phyloP scores from a whole-genome alignment of 35 echinoderm and acorn worm species.

The Patiria miniata region DNA sequence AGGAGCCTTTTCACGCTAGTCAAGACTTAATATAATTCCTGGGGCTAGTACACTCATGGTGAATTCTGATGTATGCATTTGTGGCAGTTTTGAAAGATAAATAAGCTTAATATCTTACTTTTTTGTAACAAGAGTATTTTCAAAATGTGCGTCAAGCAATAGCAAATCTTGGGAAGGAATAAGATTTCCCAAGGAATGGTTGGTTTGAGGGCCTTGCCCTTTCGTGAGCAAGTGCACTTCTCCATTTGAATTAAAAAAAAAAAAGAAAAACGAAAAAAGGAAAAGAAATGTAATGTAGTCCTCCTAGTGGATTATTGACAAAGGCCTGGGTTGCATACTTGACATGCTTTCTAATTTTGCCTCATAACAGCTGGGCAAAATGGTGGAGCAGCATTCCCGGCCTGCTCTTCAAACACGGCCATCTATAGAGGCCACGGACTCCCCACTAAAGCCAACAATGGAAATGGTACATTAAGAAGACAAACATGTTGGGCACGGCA shows the following conservation, averaged over 20 bases:
- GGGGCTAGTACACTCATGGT: too few relatives aligned
- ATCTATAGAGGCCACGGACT: slow-evolving; percentile 5
- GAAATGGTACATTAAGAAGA: slow-evolving; percentile 59
- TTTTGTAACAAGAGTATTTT: too few relatives aligned
- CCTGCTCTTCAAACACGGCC: neutral
- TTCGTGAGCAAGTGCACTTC: slow-evolving; percentile 7
- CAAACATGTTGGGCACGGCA: slow-evolving; percentile 41
- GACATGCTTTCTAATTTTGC: slow-evolving; percentile 38
- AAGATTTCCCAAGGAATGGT: too few relatives aligned
- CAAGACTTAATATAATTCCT: neutral
- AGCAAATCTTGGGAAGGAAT: too few relatives aligned
- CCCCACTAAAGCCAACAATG: slow-evolving; percentile 29
- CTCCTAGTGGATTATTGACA: neutral
- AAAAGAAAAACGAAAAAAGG: too few relatives aligned
- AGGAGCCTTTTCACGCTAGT: neutral
- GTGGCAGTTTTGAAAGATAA: too few relatives aligned
- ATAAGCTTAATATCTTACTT: too few relatives aligned
- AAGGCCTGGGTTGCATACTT: slow-evolving; percentile 1
- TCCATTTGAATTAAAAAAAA: too few relatives aligned
- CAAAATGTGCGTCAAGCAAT: too few relatives aligned
- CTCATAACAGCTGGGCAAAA: slow-evolving; percentile 32
- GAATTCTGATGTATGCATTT: too few relatives aligned
- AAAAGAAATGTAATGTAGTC: neutral
- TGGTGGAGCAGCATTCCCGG: slow-evolving; percentile 8
- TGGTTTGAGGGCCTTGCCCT: slow-evolving; percentile 8